These are phyloP conservation scores for Trachelus stipa DNA, from an alignment of 2,888 invertebrate genomes.

Conservation along the genomic window DNA sequence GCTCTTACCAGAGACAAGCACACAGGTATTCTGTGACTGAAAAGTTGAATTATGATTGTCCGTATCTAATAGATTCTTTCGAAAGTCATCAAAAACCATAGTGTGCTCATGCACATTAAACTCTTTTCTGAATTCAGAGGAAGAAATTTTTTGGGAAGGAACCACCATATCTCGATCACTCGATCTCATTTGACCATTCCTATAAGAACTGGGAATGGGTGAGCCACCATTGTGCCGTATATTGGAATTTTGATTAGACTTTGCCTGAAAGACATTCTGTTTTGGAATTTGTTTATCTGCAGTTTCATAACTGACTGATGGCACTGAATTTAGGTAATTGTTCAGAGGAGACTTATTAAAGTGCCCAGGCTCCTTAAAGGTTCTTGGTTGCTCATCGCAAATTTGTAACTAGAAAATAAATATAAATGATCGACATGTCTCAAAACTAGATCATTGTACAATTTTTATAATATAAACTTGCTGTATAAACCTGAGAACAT, in stretches of 20 bases:
- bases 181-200: not conserved
- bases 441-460: not conserved
- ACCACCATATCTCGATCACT: not conserved
- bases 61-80: conserved; percentile 33
- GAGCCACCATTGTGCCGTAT: not conserved
- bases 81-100: conserved; percentile 41
- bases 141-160: conserved; percentile 36
- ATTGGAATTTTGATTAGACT: not conserved
- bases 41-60: conserved; percentile 46
- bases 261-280: not conserved
- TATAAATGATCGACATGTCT: not conserved
- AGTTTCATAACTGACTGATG: not conserved
- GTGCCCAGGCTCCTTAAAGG: not conserved
- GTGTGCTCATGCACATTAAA: conserved; percentile 30
- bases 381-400: not conserved
- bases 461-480: not conserved
- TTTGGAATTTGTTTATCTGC: not conserved
- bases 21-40: conserved; percentile 16
- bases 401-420: not conserved
- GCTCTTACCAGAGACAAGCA: not conserved
- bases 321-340: not conserved
- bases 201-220: not conserved
- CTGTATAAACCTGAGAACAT: conserved; percentile 35
- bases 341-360: not conserved
- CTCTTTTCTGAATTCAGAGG: conserved; percentile 33